phyloP scores from a whole-genome alignment of 2,113 vertebrate species.

The Chiloscyllium plagiosum region DNA sequence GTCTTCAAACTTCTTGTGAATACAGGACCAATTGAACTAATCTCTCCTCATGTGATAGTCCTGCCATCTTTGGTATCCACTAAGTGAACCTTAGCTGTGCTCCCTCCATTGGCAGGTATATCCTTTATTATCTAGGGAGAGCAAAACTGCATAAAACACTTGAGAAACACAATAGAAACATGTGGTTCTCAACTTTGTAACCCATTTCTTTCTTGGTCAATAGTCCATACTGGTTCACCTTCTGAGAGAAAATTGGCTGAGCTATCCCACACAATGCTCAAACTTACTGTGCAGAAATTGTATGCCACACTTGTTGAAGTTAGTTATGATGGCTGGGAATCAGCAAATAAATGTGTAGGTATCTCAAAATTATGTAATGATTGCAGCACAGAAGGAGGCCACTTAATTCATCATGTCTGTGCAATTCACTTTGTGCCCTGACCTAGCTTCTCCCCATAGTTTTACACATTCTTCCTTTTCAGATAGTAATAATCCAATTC shows the following conservation, averaged over 20 bases:
- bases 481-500: not conserved
- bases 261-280: not conserved
- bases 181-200: not conserved
- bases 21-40: too few relatives aligned
- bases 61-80: too few relatives aligned
- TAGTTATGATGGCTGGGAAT: not conserved
- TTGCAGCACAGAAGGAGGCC: not conserved
- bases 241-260: not conserved
- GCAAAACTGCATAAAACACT: too few relatives aligned
- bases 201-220: not conserved
- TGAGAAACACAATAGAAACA: not conserved
- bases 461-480: not conserved
- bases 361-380: not conserved
- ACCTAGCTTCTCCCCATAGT: not conserved
- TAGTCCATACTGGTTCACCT: not conserved
- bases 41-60: too few relatives aligned
- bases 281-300: not conserved
- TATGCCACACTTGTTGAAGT: not conserved
- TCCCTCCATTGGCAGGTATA: too few relatives aligned
- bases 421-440: not conserved
- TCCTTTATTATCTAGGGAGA: too few relatives aligned
- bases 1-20: too few relatives aligned
- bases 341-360: not conserved
- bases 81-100: too few relatives aligned
- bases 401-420: not conserved